These are phyloP conservation scores for Dasyprocta punctata DNA, from an alignment of 2,113 vertebrate species.

Conservation along the genomic window DNA sequence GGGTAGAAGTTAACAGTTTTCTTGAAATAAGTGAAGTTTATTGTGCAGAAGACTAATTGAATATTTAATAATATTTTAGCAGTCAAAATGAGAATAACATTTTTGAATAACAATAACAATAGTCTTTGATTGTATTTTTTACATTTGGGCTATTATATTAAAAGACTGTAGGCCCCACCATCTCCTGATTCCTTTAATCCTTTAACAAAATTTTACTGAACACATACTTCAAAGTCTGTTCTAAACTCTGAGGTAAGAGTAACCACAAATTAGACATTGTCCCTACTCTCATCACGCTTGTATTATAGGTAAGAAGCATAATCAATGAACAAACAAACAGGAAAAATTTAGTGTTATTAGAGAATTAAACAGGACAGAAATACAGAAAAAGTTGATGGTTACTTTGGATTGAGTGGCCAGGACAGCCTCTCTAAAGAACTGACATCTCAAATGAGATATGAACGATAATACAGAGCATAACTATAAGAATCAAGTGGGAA, in stretches of 20 bases:
- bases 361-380: not conserved
- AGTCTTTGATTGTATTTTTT: not conserved
- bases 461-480: not conserved
- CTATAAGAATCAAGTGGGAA: not conserved
- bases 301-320: not conserved
- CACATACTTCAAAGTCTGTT: not conserved
- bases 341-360: not conserved
- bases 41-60: not conserved
- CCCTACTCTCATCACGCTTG: not conserved
- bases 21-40: not conserved
- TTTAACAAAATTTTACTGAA: not conserved
- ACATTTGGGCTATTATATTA: not conserved
- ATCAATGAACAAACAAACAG: not conserved
- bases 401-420: not conserved
- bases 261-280: not conserved
- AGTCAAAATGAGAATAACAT: slow-evolving; percentile 17
- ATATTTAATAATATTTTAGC: slow-evolving; percentile 27
- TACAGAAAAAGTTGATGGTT: not conserved
- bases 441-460: not conserved
- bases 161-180: not conserved
- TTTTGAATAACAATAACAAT: not conserved
- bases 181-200: not conserved
- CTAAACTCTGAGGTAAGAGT: not conserved
- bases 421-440: not conserved
- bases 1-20: not conserved